phyloP scores from a whole-genome alignment of 2,888 invertebrate genomes.

The Ethmia dodecea region DNA sequence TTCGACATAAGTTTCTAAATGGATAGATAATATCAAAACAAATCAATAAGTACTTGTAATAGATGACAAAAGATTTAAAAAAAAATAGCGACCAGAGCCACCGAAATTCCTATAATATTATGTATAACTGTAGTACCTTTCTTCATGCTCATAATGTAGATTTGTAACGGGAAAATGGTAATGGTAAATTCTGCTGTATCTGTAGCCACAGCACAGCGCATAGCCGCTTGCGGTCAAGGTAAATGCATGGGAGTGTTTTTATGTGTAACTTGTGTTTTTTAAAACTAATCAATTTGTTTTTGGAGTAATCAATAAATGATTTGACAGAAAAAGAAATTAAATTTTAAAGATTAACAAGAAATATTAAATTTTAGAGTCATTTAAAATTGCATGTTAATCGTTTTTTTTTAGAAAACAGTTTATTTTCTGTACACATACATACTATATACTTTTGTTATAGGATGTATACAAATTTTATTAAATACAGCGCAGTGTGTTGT shows the following conservation, averaged over 20 bases:
- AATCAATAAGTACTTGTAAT: too few relatives aligned
- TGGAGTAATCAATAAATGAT: too few relatives aligned
- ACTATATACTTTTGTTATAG: background rate
- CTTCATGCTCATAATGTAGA: slow-evolving; percentile 33
- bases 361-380: slow-evolving; percentile 16
- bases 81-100: slow-evolving; percentile 36
- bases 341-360: background rate
- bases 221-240: slow-evolving; percentile 69
- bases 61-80: too few relatives aligned
- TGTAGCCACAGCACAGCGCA: slow-evolving; percentile 52
- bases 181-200: slow-evolving; percentile 43
- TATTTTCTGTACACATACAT: slow-evolving; percentile 40
- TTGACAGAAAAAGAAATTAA: too few relatives aligned
- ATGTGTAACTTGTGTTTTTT: slow-evolving; percentile 47
- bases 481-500: background rate
- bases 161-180: slow-evolving; percentile 28
- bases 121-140: slow-evolving; percentile 25
- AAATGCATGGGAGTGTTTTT: slow-evolving; percentile 53
- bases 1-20: too few relatives aligned
- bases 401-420: slow-evolving; percentile 34
- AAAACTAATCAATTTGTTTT: slow-evolving; percentile 31
- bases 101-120: slow-evolving; percentile 22
- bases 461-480: background rate
- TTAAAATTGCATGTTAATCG: slow-evolving; percentile 29
- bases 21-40: too few relatives aligned